Conservation (phyloP, 2,888 invertebrate species). For the Dolichopus griseipennis region DNA sequence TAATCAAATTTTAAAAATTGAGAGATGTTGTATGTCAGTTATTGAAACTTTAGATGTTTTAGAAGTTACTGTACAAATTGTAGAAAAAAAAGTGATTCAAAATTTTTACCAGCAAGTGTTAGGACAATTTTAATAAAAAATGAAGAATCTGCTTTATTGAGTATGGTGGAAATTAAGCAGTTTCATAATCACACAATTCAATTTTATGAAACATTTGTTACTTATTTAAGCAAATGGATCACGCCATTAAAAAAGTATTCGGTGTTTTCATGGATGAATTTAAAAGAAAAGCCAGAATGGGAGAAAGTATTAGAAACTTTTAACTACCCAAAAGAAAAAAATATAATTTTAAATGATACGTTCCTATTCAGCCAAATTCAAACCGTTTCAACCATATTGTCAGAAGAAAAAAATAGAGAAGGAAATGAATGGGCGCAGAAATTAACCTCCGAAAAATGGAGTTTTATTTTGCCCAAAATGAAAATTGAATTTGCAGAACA, state of each 20-base stretch:
- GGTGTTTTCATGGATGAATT: neutral
- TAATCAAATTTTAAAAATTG: too few relatives aligned
- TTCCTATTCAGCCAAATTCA: neutral
- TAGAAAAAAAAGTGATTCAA: too few relatives aligned
- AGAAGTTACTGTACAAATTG: too few relatives aligned
- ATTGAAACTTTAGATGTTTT: too few relatives aligned
- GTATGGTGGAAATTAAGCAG: too few relatives aligned
- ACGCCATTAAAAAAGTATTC: neutral
- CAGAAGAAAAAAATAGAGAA: slow-evolving; percentile 2
- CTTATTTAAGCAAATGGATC: too few relatives aligned
- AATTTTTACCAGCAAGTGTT: too few relatives aligned
- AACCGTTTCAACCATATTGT: neutral
- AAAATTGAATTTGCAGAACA: neutral
- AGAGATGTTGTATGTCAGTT: too few relatives aligned
- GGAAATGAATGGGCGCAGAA: neutral
- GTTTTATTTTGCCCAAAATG: neutral
- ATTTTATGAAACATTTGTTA: too few relatives aligned
- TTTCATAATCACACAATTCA: too few relatives aligned
- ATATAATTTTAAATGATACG: neutral
- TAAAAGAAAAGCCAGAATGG: neutral
- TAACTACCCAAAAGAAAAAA: neutral
- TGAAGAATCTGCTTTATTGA: too few relatives aligned
- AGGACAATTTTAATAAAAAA: too few relatives aligned
- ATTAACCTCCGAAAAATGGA: neutral
- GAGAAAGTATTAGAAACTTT: neutral